Base-by-base conservation (phyloP, 2,888 invertebrate species). In the Euzetes globulus region DNA sequence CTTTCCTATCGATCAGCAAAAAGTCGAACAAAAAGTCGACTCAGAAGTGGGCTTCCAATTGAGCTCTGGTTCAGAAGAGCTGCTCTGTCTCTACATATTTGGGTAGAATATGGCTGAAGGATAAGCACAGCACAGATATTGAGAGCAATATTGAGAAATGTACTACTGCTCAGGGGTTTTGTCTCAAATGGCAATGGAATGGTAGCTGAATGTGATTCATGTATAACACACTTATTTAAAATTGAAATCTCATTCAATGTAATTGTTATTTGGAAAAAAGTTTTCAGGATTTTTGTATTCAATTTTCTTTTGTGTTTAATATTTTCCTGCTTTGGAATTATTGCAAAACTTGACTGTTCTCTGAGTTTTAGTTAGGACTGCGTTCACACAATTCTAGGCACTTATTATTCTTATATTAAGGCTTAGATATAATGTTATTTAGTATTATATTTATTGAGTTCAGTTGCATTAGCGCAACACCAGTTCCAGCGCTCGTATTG, bases 321-420 rank as follows among this genome's bases (percentile, higher is more conserved):
- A 60, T 60, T 60, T 60, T 60, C 60, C 60, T 60, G 60, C 60
- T 60, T 60, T 60, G 60, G 60, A 60, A 60, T 27, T 52, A 52
- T 52, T 60, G 60, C 60, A 60, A 60, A 60, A 60, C 52, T 19
- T 52, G 7, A n/a, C 19, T 3, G n/a, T 19, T 19, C 52, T 19
- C 33, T 33, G 5, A 33, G 33, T 41, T 13, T 41, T 41, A 41
- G 41, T 33, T 33, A 7, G 33, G 41, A 41, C 41, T 33, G 11
- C 7, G 25, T 22, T 13, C 13, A 55, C 22, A 25, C 55, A 55
- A 22, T 55, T 55, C 55, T 55, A 9, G 15, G 4, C 7, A 19
- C 52, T 25, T 55, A 55, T 55, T 55, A 2, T 50, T n/a, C 50
- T 19, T 5, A 50, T 19, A 50, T 19, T 50, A 50, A 19, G 50